These are phyloP conservation scores for Lithosia quadra DNA, from an alignment of 2,888 invertebrate genomes.

Conservation along the genomic window DNA sequence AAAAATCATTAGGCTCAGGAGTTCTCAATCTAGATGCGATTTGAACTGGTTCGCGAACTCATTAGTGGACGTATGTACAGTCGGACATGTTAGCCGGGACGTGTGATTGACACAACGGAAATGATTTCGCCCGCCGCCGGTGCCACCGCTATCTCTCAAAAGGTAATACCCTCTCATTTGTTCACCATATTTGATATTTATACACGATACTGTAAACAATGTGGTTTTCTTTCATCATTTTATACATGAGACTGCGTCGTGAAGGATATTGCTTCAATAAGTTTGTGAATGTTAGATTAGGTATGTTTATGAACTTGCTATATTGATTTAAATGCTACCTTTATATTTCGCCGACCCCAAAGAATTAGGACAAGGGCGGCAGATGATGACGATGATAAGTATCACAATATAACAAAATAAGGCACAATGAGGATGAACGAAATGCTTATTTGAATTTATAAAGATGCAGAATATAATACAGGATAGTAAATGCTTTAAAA, in stretches of 20 bases:
- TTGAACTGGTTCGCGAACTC: constrained; percentile 72
- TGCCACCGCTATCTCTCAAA: constrained; percentile 75
- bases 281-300: constrained; percentile 21
- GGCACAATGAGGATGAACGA: no score
- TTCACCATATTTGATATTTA: constrained; percentile 74
- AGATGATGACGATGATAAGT: no score
- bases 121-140: constrained; percentile 78
- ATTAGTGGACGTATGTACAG: constrained; percentile 75
- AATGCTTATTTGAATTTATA: no score
- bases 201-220: constrained; percentile 61
- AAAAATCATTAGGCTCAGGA: constrained; percentile 45
- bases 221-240: constrained; percentile 49
- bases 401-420: no score
- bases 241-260: constrained; percentile 6
- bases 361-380: no score
- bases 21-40: constrained; percentile 61
- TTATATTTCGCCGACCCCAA: not conserved
- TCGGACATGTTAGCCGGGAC: constrained; percentile 67
- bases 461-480: no score
- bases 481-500: no score
- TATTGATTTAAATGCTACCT: not conserved
- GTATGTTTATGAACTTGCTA: not conserved
- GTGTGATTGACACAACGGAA: constrained; percentile 84
- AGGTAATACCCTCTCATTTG: constrained; percentile 72
- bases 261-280: constrained; percentile 23